Conservation (phyloP, 2,797 vertebrate species). For the Cryptoblepharus egeriae region DNA sequence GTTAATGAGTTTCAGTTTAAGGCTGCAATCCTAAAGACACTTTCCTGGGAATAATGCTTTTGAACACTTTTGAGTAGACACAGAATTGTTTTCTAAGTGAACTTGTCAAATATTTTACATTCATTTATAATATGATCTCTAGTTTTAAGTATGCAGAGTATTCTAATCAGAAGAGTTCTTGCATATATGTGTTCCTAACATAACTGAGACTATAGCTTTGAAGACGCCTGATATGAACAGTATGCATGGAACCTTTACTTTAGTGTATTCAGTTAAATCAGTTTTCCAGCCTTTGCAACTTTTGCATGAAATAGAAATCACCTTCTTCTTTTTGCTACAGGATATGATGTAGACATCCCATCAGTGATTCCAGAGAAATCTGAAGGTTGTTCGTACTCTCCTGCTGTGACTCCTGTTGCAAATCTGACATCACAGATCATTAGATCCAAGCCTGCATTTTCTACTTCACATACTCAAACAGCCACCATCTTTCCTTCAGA, state of each 20-base stretch:
- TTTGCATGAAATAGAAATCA: background rate
- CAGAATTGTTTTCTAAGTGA: background rate
- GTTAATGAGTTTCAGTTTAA: too few relatives aligned
- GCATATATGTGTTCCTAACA: background rate
- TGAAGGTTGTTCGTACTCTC: slow-evolving; percentile 23
- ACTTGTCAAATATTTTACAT: background rate
- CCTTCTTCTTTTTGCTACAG: slow-evolving; percentile 63
- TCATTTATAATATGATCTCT: background rate
- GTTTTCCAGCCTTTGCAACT: slow-evolving; percentile 69
- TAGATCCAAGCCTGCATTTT: slow-evolving; percentile 53
- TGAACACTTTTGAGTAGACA: too few relatives aligned
- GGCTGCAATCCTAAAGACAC: too few relatives aligned
- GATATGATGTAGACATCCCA: slow-evolving; percentile 75
- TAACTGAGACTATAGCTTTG: slow-evolving; percentile 12
- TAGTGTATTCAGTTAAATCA: slow-evolving; percentile 81
- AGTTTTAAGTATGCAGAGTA: background rate
- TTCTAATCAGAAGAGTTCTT: background rate
- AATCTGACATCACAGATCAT: too few relatives aligned
- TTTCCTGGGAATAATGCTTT: too few relatives aligned
- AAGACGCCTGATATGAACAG: slow-evolving; percentile 66
- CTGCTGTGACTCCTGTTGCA: too few relatives aligned
- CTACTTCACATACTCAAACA: slow-evolving; percentile 70
- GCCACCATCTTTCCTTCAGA: slow-evolving; percentile 72
- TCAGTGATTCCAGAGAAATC: slow-evolving; percentile 69
- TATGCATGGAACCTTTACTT: slow-evolving; percentile 73